Percentiles rank a stretch among this genome's conserved stretches.
Evolutionary conservation across 2,797 vertebrate species (phyloP).

Genomic region (Enteromius afrohamiltoni): DNA sequence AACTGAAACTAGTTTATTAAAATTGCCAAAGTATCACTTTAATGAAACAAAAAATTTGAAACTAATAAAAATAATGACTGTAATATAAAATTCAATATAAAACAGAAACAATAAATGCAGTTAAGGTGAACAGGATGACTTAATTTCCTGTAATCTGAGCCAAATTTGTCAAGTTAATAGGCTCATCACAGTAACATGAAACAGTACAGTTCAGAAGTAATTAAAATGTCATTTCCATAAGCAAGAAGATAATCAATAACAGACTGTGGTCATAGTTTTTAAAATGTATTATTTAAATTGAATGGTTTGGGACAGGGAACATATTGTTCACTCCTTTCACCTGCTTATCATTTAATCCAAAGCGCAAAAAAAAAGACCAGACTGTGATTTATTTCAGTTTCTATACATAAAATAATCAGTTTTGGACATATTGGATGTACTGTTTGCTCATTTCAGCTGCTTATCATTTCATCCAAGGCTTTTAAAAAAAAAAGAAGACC

Average conservation of each 20-base stretch:
- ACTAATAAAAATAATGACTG: neutral
- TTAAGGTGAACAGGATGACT: neutral
- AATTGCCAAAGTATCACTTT: neutral
- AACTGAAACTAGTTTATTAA: neutral
- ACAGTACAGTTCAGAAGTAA: neutral
- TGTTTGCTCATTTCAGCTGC: neutral
- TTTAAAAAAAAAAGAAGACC: constrained; percentile 20
- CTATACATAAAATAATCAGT: neutral
- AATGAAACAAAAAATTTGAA: neutral
- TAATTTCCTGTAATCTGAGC: neutral
- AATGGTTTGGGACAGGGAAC: neutral
- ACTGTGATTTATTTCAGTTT: neutral
- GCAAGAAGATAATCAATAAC: neutral
- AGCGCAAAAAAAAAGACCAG: neutral
- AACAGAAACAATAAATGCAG: neutral
- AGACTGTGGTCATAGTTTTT: neutral
- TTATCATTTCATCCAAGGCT: constrained; percentile 14
- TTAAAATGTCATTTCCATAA: neutral
- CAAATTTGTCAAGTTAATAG: neutral
- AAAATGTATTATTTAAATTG: neutral
- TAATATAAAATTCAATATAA: neutral
- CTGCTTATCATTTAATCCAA: neutral
- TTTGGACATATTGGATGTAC: neutral
- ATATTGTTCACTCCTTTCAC: neutral
- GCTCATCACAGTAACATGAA: neutral